Conservation (phyloP, 2,113 vertebrate genomes). For the Saccopteryx leptura region DNA sequence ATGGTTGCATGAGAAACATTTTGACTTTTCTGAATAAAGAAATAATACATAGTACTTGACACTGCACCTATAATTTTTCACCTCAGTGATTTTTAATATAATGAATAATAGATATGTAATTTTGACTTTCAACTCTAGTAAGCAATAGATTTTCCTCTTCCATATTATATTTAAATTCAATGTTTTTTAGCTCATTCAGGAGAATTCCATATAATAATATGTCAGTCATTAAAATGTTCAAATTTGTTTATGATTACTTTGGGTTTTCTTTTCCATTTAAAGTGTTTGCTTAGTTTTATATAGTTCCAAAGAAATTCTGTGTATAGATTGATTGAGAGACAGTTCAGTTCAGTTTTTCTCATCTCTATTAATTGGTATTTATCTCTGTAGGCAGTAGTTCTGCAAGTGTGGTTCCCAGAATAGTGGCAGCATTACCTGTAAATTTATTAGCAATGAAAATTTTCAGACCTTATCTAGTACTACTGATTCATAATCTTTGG, state of each 20-base stretch:
- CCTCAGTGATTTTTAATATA: conserved; percentile 62
- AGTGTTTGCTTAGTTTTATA: neutral
- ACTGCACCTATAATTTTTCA: conserved; percentile 65
- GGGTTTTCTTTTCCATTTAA: neutral
- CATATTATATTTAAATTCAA: conserved; percentile 65
- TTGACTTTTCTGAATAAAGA: conserved; percentile 64
- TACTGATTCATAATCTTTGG: neutral
- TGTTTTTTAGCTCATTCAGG: neutral
- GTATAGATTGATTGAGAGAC: neutral
- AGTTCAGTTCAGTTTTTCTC: neutral
- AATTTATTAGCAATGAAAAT: neutral
- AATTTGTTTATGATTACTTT: neutral
- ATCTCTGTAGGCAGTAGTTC: neutral
- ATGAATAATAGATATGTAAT: conserved; percentile 22
- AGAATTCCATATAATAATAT: neutral
- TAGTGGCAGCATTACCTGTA: neutral
- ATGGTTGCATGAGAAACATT: neutral
- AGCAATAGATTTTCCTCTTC: neutral
- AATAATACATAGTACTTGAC: conserved; percentile 31
- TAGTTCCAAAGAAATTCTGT: neutral
- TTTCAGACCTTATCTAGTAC: neutral
- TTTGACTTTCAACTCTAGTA: conserved; percentile 24
- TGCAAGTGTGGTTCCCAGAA: neutral
- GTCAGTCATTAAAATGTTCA: neutral
- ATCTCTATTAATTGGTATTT: neutral